Conservation (phyloP, 2,113 vertebrate genomes). For the Cygnus atratus region DNA sequence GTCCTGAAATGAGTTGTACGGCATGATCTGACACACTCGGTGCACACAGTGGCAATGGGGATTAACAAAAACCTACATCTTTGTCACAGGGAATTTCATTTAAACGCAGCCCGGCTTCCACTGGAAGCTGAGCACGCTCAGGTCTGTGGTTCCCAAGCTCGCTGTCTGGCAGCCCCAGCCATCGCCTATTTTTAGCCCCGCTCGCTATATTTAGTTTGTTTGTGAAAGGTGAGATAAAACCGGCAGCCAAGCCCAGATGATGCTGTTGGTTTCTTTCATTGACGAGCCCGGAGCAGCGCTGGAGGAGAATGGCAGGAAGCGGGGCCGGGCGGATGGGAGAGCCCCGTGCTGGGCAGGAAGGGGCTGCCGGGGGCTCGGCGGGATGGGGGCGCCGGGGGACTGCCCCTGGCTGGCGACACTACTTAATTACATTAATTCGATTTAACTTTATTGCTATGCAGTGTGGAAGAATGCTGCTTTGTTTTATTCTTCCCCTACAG, state of each 20-base stretch:
- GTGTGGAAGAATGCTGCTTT: not conserved
- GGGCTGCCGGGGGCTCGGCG: not conserved
- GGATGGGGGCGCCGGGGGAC: not conserved
- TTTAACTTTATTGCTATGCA: no score
- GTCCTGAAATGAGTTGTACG: rapidly evolving
- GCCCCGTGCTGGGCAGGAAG: slow-evolving; percentile 32
- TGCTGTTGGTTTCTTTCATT: not conserved
- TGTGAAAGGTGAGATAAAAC: slow-evolving; percentile 20
- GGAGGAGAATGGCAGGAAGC: slow-evolving; percentile 74
- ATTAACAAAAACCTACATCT: not conserved
- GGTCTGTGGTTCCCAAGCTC: not conserved
- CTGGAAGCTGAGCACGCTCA: not conserved
- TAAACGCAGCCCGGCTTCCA: not conserved
- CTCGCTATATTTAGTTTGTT: slow-evolving; percentile 28
- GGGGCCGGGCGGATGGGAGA: slow-evolving; percentile 8
- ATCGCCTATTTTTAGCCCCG: slow-evolving; percentile 5
- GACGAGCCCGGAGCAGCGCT: not conserved
- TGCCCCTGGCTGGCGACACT: not conserved
- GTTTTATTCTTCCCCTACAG: not conserved
- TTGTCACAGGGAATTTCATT: not conserved
- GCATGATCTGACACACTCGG: rapidly evolving
- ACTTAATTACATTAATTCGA: not conserved
- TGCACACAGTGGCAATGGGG: rapidly evolving
- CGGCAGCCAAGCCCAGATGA: not conserved
- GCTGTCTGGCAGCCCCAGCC: not conserved